Evolutionary conservation across 1,140 invertebrate genomes (phyloP).

Genomic region (Drosophila sp.): DNA sequence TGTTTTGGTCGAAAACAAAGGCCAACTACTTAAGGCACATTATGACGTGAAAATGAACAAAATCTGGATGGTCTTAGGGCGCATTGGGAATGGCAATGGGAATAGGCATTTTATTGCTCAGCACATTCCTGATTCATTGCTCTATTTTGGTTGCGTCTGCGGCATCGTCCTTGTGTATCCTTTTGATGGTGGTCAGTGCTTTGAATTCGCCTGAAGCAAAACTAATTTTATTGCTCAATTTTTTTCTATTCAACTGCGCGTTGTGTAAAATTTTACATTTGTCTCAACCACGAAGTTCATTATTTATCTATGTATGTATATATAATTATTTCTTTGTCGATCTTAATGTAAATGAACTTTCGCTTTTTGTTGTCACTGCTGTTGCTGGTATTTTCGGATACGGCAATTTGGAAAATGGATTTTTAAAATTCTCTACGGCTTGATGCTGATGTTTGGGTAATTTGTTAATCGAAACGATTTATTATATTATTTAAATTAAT

Average conservation of each 20-base stretch:
- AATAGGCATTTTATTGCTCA: slow-evolving; percentile 65
- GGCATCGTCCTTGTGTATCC: slow-evolving; percentile 48
- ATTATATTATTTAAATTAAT: slow-evolving; percentile 36
- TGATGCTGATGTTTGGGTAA: slow-evolving; percentile 25
- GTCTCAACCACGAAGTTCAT: slow-evolving; percentile 59
- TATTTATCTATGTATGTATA: slow-evolving; percentile 62
- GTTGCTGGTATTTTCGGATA: slow-evolving; percentile 35
- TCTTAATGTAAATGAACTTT: slow-evolving; percentile 64
- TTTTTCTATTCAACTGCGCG: slow-evolving; percentile 77
- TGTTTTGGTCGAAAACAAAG: slow-evolving; percentile 58
- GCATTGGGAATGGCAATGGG: slow-evolving; percentile 17
- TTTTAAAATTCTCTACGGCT: slow-evolving; percentile 54
- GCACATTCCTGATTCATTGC: slow-evolving; percentile 71
- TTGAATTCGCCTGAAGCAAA: slow-evolving; percentile 80
- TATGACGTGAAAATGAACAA: slow-evolving; percentile 66
- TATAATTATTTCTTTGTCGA: slow-evolving; percentile 12
- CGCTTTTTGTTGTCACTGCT: slow-evolving; percentile 40
- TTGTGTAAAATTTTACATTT: slow-evolving; percentile 78
- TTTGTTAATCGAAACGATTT: slow-evolving; percentile 60
- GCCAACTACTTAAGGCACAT: slow-evolving; percentile 79
- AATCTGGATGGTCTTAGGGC: not conserved
- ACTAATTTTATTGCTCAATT: slow-evolving; percentile 83
- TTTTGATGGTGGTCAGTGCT: slow-evolving; percentile 61
- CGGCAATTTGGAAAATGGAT: slow-evolving; percentile 36
- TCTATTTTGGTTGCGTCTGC: slow-evolving; percentile 62